Evolutionary conservation across 1,140 invertebrate species (phyloP), one percentile per base, ranked within the genome.

Genomic region (Trachelipus rathkii): DNA sequence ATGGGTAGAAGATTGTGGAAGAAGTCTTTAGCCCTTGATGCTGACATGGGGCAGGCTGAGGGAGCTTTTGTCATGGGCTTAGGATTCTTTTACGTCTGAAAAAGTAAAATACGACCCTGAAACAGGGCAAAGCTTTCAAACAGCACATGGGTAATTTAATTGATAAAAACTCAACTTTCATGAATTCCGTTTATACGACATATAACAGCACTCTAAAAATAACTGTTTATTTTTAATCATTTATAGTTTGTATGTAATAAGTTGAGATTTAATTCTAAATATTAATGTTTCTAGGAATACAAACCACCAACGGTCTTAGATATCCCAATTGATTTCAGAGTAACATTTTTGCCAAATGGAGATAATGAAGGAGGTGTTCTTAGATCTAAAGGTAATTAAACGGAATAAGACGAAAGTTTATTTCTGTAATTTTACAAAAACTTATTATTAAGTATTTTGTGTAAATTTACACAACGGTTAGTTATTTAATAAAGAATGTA

Each of bases 41-140:
- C 95, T 21, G 94, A 96, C 83, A 86, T 96, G 43, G 94, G 94
- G 45, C 94, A 97, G 86, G 87, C 91, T 6, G 94, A 96, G 87
- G 95, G 93, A 6, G 91, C 92, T 0, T 93, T 94, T 84, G 86
- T 94, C 0, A 95, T 95, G 94, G 93, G 92, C 7, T 82, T 94
- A 9, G 94, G 94, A 9, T 92, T 92, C 80, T 94, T n/a, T 89
- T 89, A 89, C 92, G 0, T 88, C 86, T 8, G 94, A 96, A 84
- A 88, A 92, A 77, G 82, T 93, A 44, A 86, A 91, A 8, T 91
- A 90, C 81, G 88, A 92, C 82, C 84, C 86, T 13, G 82, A 87
- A 24, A 90, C 90, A 15, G 93, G 92, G 15, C 84, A 87, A 77
- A 84, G 92, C 85, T 93, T 0, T 94, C 92, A n/a, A 89, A 91